Conservation (phyloP, 2,113 vertebrate species). For the Toxotes jaculatrix region DNA sequence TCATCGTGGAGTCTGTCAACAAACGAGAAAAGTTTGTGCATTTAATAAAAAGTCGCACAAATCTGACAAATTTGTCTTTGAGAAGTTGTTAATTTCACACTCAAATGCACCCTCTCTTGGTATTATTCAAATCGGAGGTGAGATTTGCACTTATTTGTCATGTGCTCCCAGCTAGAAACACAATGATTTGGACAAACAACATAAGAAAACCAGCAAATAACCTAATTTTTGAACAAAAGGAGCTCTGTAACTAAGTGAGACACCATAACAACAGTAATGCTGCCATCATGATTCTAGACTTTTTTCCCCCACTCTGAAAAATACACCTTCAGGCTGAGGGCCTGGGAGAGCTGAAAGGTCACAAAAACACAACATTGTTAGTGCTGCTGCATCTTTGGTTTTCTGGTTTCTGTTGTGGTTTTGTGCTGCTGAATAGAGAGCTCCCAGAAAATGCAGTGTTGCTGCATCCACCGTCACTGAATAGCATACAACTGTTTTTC, state of each 20-base stretch:
- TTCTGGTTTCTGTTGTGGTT: not conserved
- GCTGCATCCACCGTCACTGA: not conserved
- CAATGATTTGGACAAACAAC: slow-evolving; percentile 32
- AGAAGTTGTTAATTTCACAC: slow-evolving; percentile 51
- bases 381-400: not conserved
- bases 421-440: not conserved
- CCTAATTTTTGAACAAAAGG: not conserved
- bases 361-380: not conserved
- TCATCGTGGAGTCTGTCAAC: not conserved
- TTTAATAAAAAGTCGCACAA: slow-evolving; percentile 6
- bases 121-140: slow-evolving; percentile 31
- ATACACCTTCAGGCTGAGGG: not conserved
- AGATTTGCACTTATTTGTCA: slow-evolving; percentile 25
- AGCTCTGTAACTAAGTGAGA: not conserved
- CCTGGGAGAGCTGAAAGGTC: not conserved
- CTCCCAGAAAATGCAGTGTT: not conserved
- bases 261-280: not conserved
- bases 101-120: slow-evolving; percentile 24
- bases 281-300: not conserved
- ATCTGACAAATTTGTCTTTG: slow-evolving; percentile 15
- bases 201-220: slow-evolving; percentile 5
- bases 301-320: not conserved
- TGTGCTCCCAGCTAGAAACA: slow-evolving; percentile 26
- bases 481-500: not conserved
- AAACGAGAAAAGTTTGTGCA: slow-evolving; percentile 15